A percentile compares a stretch with the other conserved stretches of the same genome.
These are phyloP conservation scores for rabbit (Oryctolagus cuniculus) DNA, from an alignment of 2,113 vertebrate genomes.

Conservation along the genomic window DNA sequence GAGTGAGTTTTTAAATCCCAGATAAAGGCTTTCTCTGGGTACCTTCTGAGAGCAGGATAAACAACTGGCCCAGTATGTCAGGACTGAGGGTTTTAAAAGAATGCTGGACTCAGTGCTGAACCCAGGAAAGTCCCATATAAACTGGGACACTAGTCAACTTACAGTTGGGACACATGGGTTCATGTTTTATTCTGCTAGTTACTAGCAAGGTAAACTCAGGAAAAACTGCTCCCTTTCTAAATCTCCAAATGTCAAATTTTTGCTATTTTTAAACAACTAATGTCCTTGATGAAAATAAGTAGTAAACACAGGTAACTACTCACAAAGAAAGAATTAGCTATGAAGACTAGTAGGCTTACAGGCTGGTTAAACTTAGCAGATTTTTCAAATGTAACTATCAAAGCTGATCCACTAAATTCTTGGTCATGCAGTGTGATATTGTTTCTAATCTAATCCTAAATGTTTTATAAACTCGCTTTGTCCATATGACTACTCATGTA, in stretches of 20 bases:
- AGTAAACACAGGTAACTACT: slow-evolving; percentile 11
- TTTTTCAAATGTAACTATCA: neutral
- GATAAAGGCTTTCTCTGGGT: neutral
- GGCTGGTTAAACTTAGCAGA: neutral
- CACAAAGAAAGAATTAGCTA: neutral
- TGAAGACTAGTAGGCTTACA: neutral
- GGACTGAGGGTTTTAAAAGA: neutral
- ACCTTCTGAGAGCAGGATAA: neutral
- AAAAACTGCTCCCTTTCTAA: slow-evolving; percentile 7
- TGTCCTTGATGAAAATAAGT: slow-evolving; percentile 26
- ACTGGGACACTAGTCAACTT: neutral
- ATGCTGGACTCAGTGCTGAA: neutral
- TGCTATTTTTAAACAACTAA: slow-evolving; percentile 29
- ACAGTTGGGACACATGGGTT: neutral
- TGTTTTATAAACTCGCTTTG: slow-evolving; percentile 21
- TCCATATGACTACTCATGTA: neutral
- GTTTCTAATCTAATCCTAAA: slow-evolving; percentile 23
- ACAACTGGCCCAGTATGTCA: neutral
- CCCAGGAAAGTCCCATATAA: neutral
- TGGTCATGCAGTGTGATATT: neutral
- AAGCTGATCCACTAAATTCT: neutral
- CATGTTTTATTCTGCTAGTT: neutral
- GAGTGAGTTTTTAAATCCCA: slow-evolving; percentile 40
- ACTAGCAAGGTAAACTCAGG: neutral
- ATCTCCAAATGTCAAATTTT: slow-evolving; percentile 33